Conservation (phyloP, 2,113 vertebrate species). For the Forbesichthys agassizii region DNA sequence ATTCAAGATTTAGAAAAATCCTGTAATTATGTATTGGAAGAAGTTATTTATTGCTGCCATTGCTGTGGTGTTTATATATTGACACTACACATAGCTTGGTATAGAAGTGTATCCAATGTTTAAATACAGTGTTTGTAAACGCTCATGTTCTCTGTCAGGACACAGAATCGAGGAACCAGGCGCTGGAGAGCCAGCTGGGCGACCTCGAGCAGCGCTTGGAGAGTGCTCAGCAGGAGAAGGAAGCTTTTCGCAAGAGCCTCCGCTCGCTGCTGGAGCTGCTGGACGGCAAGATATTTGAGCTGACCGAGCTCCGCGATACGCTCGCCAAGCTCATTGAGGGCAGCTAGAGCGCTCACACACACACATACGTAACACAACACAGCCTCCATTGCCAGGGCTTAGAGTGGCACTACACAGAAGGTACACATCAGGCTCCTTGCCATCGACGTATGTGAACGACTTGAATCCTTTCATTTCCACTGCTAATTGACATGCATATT, state of each 20-base stretch:
- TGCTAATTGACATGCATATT: conserved; percentile 5
- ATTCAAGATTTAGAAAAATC: too few relatives aligned
- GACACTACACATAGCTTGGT: too few relatives aligned
- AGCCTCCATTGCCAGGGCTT: conserved; percentile 9
- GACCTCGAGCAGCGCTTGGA: conserved; percentile 93
- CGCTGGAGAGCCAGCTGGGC: conserved; percentile 86
- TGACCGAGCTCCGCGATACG: conserved; percentile 92
- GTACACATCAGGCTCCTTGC: conserved; percentile 27
- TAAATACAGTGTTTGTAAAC: too few relatives aligned
- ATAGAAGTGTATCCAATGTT: too few relatives aligned
- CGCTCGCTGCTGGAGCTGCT: conserved; percentile 95
- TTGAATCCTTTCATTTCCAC: conserved; percentile 30
- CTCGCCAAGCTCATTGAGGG: conserved; percentile 89
- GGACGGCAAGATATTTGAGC: conserved; percentile 95
- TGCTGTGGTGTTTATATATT: too few relatives aligned
- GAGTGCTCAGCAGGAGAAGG: conserved; percentile 88
- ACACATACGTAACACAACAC: conserved; percentile 10
- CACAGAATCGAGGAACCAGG: conserved; percentile 87
- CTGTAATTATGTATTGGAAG: too few relatives aligned
- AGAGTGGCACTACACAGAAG: neutral
- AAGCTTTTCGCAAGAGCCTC: conserved; percentile 89
- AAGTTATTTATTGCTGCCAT: too few relatives aligned
- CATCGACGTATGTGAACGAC: conserved; percentile 26
- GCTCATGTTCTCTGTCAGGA: conserved; percentile 77
- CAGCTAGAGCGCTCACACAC: conserved; percentile 59